Evolutionary conservation across 1,140 invertebrate genomes (phyloP).

Genomic region (Drosophila obscura): DNA sequence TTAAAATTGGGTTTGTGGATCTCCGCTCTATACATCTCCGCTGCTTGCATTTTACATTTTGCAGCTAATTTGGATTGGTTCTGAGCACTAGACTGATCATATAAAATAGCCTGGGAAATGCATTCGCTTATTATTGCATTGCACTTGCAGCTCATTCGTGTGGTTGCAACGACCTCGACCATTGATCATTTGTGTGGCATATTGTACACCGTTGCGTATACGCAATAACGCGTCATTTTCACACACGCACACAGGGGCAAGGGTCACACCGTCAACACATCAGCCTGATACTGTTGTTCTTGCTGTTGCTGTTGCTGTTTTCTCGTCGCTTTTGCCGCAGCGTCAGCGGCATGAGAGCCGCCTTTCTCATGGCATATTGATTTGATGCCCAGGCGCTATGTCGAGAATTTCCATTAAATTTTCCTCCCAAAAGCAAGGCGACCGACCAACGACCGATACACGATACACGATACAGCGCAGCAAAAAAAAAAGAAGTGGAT

Average conservation of each 20-base stretch:
- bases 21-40: too few relatives aligned
- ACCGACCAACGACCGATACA: constrained; percentile 24
- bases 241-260: constrained; percentile 18
- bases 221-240: constrained; percentile 66
- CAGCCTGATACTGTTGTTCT: constrained; percentile 36
- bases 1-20: too few relatives aligned
- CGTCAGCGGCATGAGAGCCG: constrained; percentile 31
- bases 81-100: too few relatives aligned
- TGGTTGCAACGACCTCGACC: not conserved
- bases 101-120: too few relatives aligned
- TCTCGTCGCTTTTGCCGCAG: constrained; percentile 36
- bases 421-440: constrained; percentile 48
- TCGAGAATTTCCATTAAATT: constrained; percentile 82
- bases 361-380: constrained; percentile 80
- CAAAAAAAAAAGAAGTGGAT: constrained; percentile 20
- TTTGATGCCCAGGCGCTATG: constrained; percentile 78
- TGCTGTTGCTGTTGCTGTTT: constrained; percentile 19
- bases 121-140: not conserved
- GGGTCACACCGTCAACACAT: constrained; percentile 68
- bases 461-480: constrained; percentile 7
- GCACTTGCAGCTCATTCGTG: constrained; percentile 5
- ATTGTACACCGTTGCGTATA: constrained; percentile 60
- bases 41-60: too few relatives aligned
- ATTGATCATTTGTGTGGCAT: constrained; percentile 29
- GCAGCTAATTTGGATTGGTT: too few relatives aligned